Evolutionary conservation across 2,113 vertebrate species (phyloP).

Genomic region (Dendropsophus ebraccatus): DNA sequence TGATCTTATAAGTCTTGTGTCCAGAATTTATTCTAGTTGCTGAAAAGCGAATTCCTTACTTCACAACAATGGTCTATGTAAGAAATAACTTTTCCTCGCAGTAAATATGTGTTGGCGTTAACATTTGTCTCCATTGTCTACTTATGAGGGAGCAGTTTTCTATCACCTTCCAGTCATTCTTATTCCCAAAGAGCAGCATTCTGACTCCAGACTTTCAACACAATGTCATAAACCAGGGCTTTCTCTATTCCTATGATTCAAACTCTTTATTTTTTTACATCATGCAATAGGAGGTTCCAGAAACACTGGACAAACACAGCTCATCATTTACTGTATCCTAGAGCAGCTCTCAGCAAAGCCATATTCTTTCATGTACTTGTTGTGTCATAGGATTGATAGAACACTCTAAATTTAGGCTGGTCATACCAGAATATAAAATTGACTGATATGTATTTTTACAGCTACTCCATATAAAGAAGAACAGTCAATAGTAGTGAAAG

Average conservation of each 20-base stretch:
- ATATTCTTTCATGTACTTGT: neutral
- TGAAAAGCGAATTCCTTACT: neutral
- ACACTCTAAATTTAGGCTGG: neutral
- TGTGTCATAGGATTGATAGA: neutral
- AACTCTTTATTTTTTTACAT: neutral
- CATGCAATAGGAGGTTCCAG: neutral
- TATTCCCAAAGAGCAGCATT: neutral
- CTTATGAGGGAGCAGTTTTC: neutral
- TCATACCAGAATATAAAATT: neutral
- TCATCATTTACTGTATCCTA: neutral
- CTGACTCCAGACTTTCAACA: neutral
- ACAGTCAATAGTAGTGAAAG: neutral
- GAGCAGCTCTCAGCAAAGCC: neutral
- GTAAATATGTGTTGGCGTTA: neutral
- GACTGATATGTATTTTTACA: neutral
- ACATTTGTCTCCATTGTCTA: neutral
- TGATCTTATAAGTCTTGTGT: neutral
- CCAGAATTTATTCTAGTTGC: neutral
- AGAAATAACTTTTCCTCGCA: neutral
- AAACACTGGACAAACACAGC: neutral
- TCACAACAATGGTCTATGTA: neutral
- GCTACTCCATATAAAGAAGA: neutral
- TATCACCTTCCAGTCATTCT: neutral
- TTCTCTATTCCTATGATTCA: neutral
- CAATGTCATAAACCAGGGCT: neutral